Conservation (phyloP, 1,140 invertebrate species). For the Stegodyphus dumicola region DNA sequence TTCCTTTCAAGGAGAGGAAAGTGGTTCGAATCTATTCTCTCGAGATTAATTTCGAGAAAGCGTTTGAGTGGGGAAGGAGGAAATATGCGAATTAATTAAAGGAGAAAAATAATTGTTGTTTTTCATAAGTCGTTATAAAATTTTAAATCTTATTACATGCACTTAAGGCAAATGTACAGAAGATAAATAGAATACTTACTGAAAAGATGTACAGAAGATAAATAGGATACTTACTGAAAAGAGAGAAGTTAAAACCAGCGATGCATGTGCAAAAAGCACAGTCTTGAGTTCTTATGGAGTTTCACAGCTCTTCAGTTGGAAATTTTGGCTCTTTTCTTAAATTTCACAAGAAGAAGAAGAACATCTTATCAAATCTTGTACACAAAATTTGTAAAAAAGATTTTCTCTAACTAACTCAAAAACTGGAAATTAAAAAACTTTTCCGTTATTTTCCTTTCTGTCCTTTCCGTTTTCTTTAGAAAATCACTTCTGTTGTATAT, state of each 20-base stretch:
- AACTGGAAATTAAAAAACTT: not conserved
- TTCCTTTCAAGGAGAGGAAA: too few species aligned
- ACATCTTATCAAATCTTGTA: not conserved
- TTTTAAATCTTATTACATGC: too few species aligned
- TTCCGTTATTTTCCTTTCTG: not conserved
- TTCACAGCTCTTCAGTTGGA: not conserved
- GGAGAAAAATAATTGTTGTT: too few species aligned
- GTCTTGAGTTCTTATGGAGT: not conserved
- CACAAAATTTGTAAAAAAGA: not conserved
- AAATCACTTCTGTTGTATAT: not conserved
- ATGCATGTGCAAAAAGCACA: not conserved
- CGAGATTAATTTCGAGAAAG: too few species aligned
- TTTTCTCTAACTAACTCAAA: not conserved
- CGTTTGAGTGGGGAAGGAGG: too few species aligned
- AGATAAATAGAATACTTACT: not conserved
- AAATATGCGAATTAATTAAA: too few species aligned
- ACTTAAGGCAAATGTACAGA: too few species aligned
- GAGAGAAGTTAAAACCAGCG: slow-evolving; percentile 3
- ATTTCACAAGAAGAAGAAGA: not conserved
- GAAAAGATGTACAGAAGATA: not conserved
- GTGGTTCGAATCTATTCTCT: too few species aligned
- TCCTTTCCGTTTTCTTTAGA: not conserved
- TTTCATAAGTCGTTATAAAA: too few species aligned
- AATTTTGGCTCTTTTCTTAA: not conserved
- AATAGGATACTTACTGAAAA: not conserved